phyloP scores from a whole-genome alignment of 2,797 vertebrate species.

The Netta rufina region DNA sequence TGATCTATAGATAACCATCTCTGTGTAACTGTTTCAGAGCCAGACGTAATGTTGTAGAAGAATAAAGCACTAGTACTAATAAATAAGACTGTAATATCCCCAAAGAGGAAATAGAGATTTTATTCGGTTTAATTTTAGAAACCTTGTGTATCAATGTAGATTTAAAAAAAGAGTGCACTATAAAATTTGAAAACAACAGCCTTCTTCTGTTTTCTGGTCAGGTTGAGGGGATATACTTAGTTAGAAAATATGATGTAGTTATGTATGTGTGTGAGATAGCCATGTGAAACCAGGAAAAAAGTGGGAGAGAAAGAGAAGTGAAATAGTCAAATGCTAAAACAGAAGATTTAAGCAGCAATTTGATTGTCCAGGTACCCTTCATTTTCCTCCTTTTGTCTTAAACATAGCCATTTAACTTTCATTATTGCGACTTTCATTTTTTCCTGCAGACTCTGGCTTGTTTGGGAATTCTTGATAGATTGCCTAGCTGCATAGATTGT shows the following conservation, averaged over 20 bases:
- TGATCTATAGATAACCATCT: constrained; percentile 48
- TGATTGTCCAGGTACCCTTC: neutral
- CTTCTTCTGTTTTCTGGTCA: neutral
- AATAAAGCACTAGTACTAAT: neutral
- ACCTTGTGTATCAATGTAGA: neutral
- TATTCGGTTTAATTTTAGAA: constrained; percentile 1
- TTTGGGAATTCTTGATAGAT: neutral
- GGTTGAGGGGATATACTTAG: neutral
- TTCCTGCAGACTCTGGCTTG: neutral
- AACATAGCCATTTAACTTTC: neutral
- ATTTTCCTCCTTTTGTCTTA: neutral
- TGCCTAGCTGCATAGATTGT: neutral
- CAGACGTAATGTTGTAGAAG: neutral
- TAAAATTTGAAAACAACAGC: neutral
- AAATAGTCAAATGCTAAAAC: neutral
- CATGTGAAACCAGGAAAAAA: neutral
- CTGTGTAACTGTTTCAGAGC: constrained; percentile 32
- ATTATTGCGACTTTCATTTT: neutral
- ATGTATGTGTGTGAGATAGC: neutral
- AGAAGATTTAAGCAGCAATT: neutral
- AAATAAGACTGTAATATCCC: neutral
- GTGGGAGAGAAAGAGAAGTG: neutral
- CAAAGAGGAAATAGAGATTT: neutral
- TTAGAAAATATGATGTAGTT: neutral
- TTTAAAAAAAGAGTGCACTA: neutral